phyloP scores from a whole-genome alignment of 2,797 vertebrate genomes.

The Arrhamphus sclerolepis region DNA sequence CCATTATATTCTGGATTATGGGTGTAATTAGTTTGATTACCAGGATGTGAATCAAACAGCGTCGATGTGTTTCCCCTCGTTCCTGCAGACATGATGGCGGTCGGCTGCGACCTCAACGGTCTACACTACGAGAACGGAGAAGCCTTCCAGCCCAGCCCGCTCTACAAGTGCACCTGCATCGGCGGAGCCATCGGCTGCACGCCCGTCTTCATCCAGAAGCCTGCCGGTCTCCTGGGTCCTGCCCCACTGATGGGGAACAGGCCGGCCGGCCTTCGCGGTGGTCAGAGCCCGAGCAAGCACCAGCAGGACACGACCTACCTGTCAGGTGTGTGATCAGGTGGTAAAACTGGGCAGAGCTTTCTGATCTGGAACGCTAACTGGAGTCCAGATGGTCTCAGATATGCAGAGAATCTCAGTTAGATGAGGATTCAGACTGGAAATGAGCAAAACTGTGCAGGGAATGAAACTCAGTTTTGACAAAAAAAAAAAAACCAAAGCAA shows the following conservation, averaged over 20 bases:
- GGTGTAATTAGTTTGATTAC: no score
- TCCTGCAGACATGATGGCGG: slow-evolving; percentile 87
- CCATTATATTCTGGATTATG: no score
- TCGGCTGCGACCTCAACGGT: slow-evolving; percentile 93
- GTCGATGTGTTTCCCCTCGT: slow-evolving; percentile 2
- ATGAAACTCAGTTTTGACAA: no score
- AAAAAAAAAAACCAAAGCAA: no score
- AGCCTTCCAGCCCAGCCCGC: slow-evolving; percentile 87
- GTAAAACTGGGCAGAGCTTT: neutral
- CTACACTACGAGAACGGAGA: slow-evolving; percentile 90
- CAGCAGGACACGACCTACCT: slow-evolving; percentile 84
- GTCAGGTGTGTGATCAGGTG: slow-evolving; percentile 85
- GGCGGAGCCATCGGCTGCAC: slow-evolving; percentile 93
- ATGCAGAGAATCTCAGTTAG: no score
- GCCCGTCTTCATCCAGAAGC: slow-evolving; percentile 84
- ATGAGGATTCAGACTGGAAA: no score
- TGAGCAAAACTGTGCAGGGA: no score
- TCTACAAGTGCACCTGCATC: slow-evolving; percentile 93
- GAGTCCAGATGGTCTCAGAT: no score
- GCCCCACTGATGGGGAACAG: slow-evolving; percentile 64
- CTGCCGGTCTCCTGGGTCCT: slow-evolving; percentile 72
- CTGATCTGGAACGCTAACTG: no score
- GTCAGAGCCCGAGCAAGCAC: slow-evolving; percentile 69
- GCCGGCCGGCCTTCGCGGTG: slow-evolving; percentile 69
- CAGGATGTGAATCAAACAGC: no score